These are phyloP conservation scores for Zapus hudsonius DNA, from an alignment of 2,113 vertebrate genomes.

Conservation along the genomic window DNA sequence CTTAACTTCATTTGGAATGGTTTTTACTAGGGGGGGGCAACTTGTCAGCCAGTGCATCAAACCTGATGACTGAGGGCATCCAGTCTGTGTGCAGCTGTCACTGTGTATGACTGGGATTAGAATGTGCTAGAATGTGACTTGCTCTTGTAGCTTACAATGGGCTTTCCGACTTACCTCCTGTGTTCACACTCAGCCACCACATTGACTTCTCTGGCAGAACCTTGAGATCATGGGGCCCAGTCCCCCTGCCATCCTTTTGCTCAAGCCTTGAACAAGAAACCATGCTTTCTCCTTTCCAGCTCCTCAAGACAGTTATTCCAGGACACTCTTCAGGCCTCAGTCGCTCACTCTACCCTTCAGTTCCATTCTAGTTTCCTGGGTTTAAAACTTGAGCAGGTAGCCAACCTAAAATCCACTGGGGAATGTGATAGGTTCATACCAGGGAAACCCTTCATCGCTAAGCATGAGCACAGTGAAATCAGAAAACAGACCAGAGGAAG, in stretches of 20 bases:
- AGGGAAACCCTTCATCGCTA: not conserved
- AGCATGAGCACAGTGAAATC: not conserved
- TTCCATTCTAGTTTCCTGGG: too few species aligned
- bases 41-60: not conserved
- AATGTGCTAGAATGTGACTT: not conserved
- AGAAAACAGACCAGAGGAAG: not conserved
- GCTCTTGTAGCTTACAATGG: not conserved
- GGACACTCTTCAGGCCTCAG: not conserved
- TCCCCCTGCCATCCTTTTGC: not conserved
- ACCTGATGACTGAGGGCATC: not conserved
- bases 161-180: not conserved
- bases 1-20: not conserved
- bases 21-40: not conserved
- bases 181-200: not conserved
- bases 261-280: not conserved
- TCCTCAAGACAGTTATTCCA: not conserved
- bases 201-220: not conserved
- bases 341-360: not conserved
- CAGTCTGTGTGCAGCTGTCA: not conserved
- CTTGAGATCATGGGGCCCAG: not conserved
- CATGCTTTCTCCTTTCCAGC: not conserved
- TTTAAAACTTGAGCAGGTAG: not conserved
- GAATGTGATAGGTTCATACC: not conserved
- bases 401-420: not conserved
- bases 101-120: not conserved